Conservation (phyloP, 2,113 vertebrate species). For the Sakesphorus luctuosus region DNA sequence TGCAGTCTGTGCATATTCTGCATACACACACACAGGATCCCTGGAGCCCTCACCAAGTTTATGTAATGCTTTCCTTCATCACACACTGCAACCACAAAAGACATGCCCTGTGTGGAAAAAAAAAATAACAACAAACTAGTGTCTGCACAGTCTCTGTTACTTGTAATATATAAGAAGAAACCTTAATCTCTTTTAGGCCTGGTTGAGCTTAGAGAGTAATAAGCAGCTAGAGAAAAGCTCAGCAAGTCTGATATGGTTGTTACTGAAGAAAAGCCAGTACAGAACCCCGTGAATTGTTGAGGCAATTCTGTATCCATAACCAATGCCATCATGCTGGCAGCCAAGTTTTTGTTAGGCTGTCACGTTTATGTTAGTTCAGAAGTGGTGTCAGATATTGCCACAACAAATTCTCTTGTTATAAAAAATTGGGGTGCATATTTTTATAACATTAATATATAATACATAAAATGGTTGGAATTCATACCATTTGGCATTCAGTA, state of each 20-base stretch:
- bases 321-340: constrained; percentile 19
- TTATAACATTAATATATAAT: constrained; percentile 57
- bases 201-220: neutral
- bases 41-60: neutral
- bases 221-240: constrained; percentile 22
- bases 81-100: neutral
- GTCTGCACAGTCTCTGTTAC: neutral
- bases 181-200: neutral
- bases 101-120: neutral
- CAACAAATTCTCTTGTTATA: constrained; percentile 56
- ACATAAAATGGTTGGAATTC: constrained; percentile 45
- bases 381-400: constrained; percentile 59
- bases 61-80: neutral
- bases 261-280: constrained; percentile 8
- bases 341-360: constrained; percentile 45
- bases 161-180: neutral
- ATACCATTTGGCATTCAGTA: neutral
- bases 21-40: neutral
- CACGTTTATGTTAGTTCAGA: constrained; percentile 32
- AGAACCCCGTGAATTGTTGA: neutral
- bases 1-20: neutral
- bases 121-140: neutral
- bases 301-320: constrained; percentile 19
- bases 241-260: constrained; percentile 27
- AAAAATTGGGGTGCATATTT: constrained; percentile 49